Base-by-base conservation (phyloP, 2,113 vertebrate species). In the Platysteira castanea region DNA sequence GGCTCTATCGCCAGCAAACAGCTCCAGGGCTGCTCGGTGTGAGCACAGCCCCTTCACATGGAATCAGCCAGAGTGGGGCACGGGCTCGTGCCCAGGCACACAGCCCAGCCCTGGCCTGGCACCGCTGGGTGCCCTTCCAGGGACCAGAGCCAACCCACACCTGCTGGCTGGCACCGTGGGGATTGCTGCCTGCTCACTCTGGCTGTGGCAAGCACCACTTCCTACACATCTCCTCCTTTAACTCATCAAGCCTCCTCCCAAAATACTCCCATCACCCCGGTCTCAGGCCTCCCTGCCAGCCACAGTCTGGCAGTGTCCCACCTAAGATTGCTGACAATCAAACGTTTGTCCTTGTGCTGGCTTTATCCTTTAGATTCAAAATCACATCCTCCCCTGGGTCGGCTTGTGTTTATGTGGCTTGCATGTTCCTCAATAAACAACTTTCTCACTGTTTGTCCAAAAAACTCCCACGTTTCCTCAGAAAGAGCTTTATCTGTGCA, bases 51-150 rank as follows among this genome's bases (percentile, higher is more conserved):
- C 37, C 81, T 31, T 7, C 42, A 15, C 21, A 1, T 0, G 0
- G 13, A 24, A 46, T 4, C 31, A 15, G 11, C n/a, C 0, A 0
- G 9, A 28, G 28, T 0, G 0, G 52, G 46, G 21, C 0, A 0
- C 0, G 1, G 75, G n/a, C 56, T 75, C 0, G 0, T 53, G n/a
- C 26, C 53, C 6, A 0, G 52, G 57, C 46, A 52, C 75, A 19
- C 6, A 13, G 35, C 37, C 33, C 35, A n/a, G 52, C 46, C 69
- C 35, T 2, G 8, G 20, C 15, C 8, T 52, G 52, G 73, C 21
- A 30, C 60, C 0, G 2, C 20, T 31, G 9, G 16, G 9, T 26
- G 53, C 33, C 68, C 16, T 21, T 7, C 8, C 56, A 28, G 68
- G 52, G 35, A 8, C 6, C 74, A 47, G 39, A 61, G 46, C 3